Percentiles rank a stretch among this genome's conserved stretches.
Conservation (phyloP, 30 jellyfish, hydroid and myxozoan genomes). For the Aurelia coerulea region DNA sequence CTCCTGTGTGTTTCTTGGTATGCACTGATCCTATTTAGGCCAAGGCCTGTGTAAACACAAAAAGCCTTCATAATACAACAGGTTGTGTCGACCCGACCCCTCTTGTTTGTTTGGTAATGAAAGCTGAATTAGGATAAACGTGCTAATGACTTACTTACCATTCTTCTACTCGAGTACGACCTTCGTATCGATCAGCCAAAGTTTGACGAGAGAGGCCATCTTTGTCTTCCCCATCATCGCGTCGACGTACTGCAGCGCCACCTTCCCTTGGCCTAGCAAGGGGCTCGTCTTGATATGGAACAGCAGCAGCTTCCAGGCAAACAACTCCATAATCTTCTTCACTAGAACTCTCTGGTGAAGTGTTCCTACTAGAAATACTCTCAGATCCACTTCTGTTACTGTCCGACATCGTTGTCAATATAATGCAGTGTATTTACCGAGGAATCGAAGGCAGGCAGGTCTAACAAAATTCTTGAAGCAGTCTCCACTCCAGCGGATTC, state of each 20-base stretch:
- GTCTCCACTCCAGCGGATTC: too few species aligned
- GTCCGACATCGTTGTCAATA: conserved; percentile 20
- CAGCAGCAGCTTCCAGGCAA: conserved; percentile 8
- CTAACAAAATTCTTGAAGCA: too few species aligned
- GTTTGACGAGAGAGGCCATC: conserved; percentile 15
- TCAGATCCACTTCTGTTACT: background rate
- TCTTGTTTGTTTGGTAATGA: background rate
- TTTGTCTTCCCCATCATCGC: conserved; percentile 2
- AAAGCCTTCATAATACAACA: too few species aligned
- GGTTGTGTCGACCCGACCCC: background rate
- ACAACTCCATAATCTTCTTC: conserved; percentile 24
- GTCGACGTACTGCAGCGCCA: background rate
- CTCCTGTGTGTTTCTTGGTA: too few species aligned
- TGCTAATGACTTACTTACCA: conserved; percentile 5
- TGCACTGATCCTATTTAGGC: too few species aligned
- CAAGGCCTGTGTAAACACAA: too few species aligned
- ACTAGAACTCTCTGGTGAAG: background rate
- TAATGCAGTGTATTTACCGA: conserved; percentile 15
- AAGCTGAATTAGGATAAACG: background rate
- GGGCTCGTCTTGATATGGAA: conserved; percentile 11
- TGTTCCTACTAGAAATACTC: background rate
- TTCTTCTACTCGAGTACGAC: conserved; percentile 11
- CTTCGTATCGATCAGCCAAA: conserved; percentile 20
- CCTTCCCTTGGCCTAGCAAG: conserved; percentile 14
- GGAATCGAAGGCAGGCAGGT: too few species aligned